phyloP scores from a whole-genome alignment of 2,888 invertebrate genomes.

The Seladonia tumulorum region DNA sequence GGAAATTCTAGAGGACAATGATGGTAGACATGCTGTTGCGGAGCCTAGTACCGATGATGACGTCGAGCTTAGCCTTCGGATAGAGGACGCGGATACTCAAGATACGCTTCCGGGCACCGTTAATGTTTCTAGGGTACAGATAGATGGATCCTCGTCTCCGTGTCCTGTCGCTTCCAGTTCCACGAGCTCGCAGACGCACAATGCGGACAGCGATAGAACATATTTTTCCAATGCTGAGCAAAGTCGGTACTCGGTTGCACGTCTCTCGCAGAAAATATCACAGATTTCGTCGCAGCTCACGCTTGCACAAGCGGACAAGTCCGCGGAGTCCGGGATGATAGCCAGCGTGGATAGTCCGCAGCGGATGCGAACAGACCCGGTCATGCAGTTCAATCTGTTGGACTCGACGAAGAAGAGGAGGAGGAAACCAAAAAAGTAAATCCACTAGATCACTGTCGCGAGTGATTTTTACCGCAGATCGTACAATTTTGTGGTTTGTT shows the following conservation, averaged over 20 bases:
- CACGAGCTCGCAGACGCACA: neutral
- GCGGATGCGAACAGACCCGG: constrained; percentile 10
- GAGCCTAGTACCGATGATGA: constrained; percentile 58
- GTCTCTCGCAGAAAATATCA: constrained; percentile 65
- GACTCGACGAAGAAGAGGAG: constrained; percentile 66
- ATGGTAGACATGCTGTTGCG: neutral
- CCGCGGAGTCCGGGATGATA: constrained; percentile 32
- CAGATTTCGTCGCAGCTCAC: constrained; percentile 49
- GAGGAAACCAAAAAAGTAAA: constrained; percentile 69
- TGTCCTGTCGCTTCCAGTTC: neutral
- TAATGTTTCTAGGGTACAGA: neutral
- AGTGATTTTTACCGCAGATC: neutral
- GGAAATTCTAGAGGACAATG: constrained; percentile 33
- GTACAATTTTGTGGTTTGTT: constrained; percentile 39
- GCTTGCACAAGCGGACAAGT: neutral
- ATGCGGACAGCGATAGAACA: constrained; percentile 46
- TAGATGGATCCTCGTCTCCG: neutral
- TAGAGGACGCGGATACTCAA: constrained; percentile 69
- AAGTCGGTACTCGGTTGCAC: neutral
- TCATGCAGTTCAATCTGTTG: constrained; percentile 39
- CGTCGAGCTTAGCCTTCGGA: constrained; percentile 53
- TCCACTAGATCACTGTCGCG: neutral
- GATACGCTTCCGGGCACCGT: constrained; percentile 2
- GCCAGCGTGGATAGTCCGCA: constrained; percentile 60
- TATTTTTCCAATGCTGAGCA: constrained; percentile 44